phyloP scores from a whole-genome alignment of 2,113 vertebrate species.

The Thamnaconus septentrionalis region DNA sequence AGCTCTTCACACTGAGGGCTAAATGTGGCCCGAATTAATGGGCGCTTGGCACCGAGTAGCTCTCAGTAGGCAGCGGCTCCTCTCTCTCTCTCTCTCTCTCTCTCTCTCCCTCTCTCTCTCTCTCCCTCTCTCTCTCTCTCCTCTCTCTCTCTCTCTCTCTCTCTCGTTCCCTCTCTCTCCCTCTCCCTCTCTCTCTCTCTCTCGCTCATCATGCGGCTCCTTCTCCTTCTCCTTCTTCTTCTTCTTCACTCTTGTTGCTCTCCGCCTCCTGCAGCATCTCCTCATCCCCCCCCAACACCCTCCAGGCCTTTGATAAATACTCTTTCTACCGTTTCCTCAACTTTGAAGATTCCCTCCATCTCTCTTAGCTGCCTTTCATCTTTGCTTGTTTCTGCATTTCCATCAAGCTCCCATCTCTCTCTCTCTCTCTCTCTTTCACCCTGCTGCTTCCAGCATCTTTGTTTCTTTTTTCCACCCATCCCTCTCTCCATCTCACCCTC shows the following conservation, averaged over 20 bases:
- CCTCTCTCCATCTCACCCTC: slow-evolving; percentile 12
- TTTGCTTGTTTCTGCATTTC: slow-evolving; percentile 46
- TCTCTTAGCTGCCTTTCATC: slow-evolving; percentile 44
- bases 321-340: slow-evolving; percentile 32
- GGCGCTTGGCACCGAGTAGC: slow-evolving; percentile 50
- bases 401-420: slow-evolving; percentile 39
- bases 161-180: not conserved
- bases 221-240: too few species aligned
- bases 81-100: slow-evolving; percentile 35
- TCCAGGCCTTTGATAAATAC: slow-evolving; percentile 35
- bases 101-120: slow-evolving; percentile 33
- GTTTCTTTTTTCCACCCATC: slow-evolving; percentile 36
- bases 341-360: slow-evolving; percentile 36
- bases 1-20: slow-evolving; percentile 56
- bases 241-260: too few species aligned
- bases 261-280: slow-evolving; percentile 21
- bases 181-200: too few species aligned
- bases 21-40: slow-evolving; percentile 56
- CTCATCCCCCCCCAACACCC: slow-evolving; percentile 41
- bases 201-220: too few species aligned
- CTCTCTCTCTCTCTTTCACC: slow-evolving; percentile 2
- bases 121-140: not conserved
- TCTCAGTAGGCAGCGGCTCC: slow-evolving; percentile 53
- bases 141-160: too few species aligned
- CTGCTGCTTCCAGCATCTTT: slow-evolving; percentile 34